Evolutionary conservation across 2,888 invertebrate genomes (phyloP).

Genomic region (Gnatocerus cornutus): DNA sequence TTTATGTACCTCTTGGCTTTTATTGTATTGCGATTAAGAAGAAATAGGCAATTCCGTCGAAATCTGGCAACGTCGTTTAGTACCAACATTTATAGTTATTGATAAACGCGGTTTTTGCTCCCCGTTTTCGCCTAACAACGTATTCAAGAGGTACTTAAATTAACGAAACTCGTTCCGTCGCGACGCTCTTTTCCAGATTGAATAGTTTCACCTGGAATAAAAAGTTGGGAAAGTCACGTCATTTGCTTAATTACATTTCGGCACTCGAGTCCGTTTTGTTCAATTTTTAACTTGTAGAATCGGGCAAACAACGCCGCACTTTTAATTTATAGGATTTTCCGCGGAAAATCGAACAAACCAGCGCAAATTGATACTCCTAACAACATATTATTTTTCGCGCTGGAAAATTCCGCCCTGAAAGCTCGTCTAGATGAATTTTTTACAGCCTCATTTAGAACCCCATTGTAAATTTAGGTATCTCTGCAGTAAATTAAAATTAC

Average conservation of each 20-base stretch:
- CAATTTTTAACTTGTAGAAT: too few species aligned
- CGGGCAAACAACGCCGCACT: slow-evolving; percentile 28
- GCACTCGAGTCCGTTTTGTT: too few species aligned
- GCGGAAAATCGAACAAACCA: slow-evolving; percentile 1
- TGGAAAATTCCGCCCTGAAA: not conserved
- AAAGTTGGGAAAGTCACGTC: too few species aligned
- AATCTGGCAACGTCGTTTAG: slow-evolving; percentile 10
- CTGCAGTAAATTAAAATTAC: slow-evolving; percentile 17
- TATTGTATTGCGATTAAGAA: slow-evolving; percentile 21
- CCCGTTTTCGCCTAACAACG: too few species aligned
- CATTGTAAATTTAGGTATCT: slow-evolving; percentile 22
- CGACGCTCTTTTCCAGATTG: too few species aligned
- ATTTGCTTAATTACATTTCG: too few species aligned
- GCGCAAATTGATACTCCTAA: slow-evolving; percentile 14
- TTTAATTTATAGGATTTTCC: slow-evolving; percentile 37
- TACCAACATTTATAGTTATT: slow-evolving; percentile 9
- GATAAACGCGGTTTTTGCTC: too few species aligned
- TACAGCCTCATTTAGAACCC: slow-evolving; percentile 12
- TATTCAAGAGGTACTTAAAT: too few species aligned
- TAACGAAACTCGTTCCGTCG: too few species aligned
- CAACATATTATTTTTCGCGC: slow-evolving; percentile 12
- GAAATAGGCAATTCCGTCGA: slow-evolving; percentile 19
- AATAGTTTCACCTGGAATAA: too few species aligned
- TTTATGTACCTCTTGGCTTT: slow-evolving; percentile 9
- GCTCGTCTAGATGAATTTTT: slow-evolving; percentile 25